Conservation (phyloP, 2,888 invertebrate species). For the Elmis aenea region DNA sequence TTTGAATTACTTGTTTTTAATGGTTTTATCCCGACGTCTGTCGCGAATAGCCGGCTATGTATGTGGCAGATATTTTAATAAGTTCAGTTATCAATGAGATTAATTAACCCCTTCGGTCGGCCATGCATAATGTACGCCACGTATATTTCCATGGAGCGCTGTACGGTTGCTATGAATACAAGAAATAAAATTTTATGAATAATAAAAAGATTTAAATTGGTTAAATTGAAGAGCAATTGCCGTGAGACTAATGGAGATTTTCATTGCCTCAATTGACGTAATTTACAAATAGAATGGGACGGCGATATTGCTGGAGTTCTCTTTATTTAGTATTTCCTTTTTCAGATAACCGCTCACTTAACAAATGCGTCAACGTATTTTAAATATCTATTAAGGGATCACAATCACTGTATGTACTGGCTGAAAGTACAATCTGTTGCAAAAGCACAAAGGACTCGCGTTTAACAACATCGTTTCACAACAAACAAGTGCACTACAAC, state of each 20-base stretch:
- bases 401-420: conserved; percentile 8
- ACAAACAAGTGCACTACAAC: no score
- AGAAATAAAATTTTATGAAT: conserved; percentile 47
- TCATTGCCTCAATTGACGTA: conserved; percentile 46
- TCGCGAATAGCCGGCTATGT: no score
- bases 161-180: conserved; percentile 20
- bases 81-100: no score
- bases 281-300: conserved; percentile 40
- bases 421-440: no score
- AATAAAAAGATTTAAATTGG: conserved; percentile 48
- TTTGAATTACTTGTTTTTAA: no score
- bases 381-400: conserved; percentile 18
- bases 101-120: no score
- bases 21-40: no score
- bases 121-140: no score
- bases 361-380: conserved; percentile 15
- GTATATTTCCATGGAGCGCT: no score
- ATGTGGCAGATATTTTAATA: no score
- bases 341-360: conserved; percentile 23
- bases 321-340: conserved; percentile 34
- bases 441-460: no score
- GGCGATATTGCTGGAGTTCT: conserved; percentile 25
- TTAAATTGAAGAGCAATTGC: conserved; percentile 48
- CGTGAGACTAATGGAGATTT: conserved; percentile 43
- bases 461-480: no score